A percentile compares a stretch with the other conserved stretches of the same genome.
phyloP scores from a whole-genome alignment of 2,797 vertebrate species.

The Sebastes nivosus region DNA sequence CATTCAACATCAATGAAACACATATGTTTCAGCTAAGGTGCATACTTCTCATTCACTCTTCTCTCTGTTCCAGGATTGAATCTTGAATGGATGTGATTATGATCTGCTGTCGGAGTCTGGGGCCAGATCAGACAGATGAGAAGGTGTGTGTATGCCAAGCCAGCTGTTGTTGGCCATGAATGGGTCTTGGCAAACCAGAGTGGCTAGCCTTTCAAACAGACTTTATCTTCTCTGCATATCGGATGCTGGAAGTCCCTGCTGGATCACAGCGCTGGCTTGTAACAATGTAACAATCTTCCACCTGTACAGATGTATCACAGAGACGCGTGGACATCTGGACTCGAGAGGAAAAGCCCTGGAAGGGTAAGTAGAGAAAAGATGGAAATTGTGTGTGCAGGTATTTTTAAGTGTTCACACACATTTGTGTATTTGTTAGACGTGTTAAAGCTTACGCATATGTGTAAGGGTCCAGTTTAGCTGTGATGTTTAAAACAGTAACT shows the following conservation, averaged over 20 bases:
- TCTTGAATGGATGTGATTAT: constrained; percentile 76
- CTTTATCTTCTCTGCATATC: constrained; percentile 71
- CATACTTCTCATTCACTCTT: constrained; percentile 59
- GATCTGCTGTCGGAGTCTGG: constrained; percentile 71
- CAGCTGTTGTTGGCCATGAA: constrained; percentile 75
- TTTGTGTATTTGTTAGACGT: not conserved
- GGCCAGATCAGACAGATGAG: constrained; percentile 72
- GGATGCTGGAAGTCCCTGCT: constrained; percentile 58
- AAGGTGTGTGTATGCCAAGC: constrained; percentile 67
- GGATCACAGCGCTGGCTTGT: constrained; percentile 55
- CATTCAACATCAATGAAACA: constrained; percentile 58
- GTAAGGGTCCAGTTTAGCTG: not conserved
- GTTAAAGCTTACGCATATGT: not conserved
- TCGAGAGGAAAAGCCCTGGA: not conserved
- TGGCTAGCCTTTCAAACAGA: constrained; percentile 64
- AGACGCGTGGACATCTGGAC: constrained; percentile 35
- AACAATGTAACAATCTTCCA: constrained; percentile 51
- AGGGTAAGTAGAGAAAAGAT: constrained; percentile 1
- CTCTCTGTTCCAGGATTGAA: constrained; percentile 69
- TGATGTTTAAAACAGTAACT: not conserved
- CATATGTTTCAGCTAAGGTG: constrained; percentile 41
- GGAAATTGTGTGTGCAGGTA: not conserved
- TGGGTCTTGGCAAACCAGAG: constrained; percentile 61
- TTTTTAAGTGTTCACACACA: not conserved
- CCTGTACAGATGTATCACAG: constrained; percentile 60